A percentile compares a stretch with the other conserved stretches of the same genome.
Evolutionary conservation across 2,888 invertebrate genomes (phyloP).

Genomic region (Nineta flava): DNA sequence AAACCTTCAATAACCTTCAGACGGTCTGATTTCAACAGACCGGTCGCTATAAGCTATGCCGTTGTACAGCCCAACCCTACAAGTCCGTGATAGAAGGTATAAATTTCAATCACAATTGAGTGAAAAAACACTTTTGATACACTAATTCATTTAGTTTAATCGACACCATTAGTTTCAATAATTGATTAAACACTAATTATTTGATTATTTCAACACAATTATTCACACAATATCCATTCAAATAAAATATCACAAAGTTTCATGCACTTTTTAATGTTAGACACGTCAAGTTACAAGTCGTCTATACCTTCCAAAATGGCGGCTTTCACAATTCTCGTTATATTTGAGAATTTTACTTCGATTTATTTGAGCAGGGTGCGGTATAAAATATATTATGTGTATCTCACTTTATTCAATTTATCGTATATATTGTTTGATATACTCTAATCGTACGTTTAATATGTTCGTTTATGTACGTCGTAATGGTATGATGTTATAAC

Average conservation of each 20-base stretch:
- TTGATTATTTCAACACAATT: not conserved
- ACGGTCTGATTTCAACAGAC: constrained; percentile 6
- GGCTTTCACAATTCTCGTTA: not conserved
- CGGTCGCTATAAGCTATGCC: constrained; percentile 5
- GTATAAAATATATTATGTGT: not conserved
- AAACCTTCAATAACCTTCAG: not conserved
- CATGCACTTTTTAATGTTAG: not conserved
- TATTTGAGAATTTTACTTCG: not conserved
- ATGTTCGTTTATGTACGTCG: no score
- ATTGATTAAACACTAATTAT: not conserved
- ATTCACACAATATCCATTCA: not conserved
- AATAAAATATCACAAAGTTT: not conserved
- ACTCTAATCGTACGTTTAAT: not conserved
- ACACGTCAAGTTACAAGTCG: constrained; percentile 3
- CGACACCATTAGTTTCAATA: not conserved
- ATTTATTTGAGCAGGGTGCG: constrained; percentile 5
- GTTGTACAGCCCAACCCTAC: constrained; percentile 6
- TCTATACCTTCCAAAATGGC: constrained; percentile 5
- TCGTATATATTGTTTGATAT: not conserved
- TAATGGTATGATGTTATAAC: not conserved
- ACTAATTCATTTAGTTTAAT: not conserved
- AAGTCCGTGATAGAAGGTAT: not conserved
- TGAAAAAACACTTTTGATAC: not conserved
- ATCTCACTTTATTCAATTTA: not conserved
- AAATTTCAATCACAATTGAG: not conserved